phyloP scores from a whole-genome alignment of 2,888 invertebrate genomes.

The Melieria crassipennis region DNA sequence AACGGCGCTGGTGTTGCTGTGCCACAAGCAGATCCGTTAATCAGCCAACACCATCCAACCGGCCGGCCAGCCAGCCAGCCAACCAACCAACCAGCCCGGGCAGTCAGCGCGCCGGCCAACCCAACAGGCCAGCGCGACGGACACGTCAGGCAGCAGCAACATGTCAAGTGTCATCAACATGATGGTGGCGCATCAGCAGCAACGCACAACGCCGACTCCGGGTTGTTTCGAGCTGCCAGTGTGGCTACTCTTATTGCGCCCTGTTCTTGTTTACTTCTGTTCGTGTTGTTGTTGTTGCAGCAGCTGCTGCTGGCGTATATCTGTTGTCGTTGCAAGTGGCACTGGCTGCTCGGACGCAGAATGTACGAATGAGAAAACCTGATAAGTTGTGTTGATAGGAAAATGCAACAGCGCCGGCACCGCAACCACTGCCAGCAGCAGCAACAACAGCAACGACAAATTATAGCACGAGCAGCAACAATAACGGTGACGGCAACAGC shows the following conservation, averaged over 20 bases:
- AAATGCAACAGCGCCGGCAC: constrained; percentile 27
- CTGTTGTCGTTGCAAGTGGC: background rate
- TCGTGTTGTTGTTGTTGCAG: constrained; percentile 12
- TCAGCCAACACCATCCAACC: background rate
- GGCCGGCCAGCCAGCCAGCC: background rate
- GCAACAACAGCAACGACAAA: background rate
- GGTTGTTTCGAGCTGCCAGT: too few relatives aligned
- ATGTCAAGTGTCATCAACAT: constrained; percentile 40
- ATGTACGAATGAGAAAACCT: constrained; percentile 43
- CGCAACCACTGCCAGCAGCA: background rate
- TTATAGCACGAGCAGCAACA: constrained; percentile 15
- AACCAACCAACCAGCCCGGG: background rate
- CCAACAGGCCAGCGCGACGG: background rate
- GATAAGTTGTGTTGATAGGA: constrained; percentile 41
- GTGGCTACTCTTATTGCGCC: too few relatives aligned
- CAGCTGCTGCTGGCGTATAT: background rate
- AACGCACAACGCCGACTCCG: constrained; percentile 25
- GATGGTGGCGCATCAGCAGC: constrained; percentile 28
- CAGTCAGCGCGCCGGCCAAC: background rate
- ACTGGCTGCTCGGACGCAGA: constrained; percentile 1
- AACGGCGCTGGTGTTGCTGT: too few relatives aligned
- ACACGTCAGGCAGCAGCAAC: background rate
- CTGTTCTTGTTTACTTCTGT: background rate
- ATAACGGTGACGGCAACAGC: constrained; percentile 16
- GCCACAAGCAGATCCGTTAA: background rate